phyloP scores from a whole-genome alignment of 2,797 vertebrate species.

The Helostoma temminkii region DNA sequence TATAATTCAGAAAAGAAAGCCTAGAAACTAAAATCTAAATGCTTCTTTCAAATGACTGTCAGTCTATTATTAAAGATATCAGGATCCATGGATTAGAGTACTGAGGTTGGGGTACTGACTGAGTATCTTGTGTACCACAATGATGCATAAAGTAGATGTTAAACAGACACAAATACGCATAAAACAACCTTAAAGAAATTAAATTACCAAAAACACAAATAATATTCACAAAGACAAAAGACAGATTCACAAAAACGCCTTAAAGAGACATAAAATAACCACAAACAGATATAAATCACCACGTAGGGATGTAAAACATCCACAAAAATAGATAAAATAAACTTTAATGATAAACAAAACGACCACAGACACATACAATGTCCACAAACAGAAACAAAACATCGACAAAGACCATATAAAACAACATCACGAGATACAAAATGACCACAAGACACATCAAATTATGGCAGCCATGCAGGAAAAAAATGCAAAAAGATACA shows the following conservation, averaged over 20 bases:
- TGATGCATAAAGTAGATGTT: neutral
- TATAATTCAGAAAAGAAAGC: too few relatives aligned
- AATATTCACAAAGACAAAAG: too few relatives aligned
- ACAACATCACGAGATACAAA: too few relatives aligned
- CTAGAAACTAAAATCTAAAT: slow-evolving; percentile 9
- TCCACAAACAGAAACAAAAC: neutral
- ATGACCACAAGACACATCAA: too few relatives aligned
- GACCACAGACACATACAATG: too few relatives aligned
- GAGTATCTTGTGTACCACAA: neutral
- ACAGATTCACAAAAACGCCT: fast-evolving
- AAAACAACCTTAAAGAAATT: too few relatives aligned
- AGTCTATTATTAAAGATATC: slow-evolving; percentile 30
- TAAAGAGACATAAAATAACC: too few relatives aligned
- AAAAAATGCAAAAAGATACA: neutral
- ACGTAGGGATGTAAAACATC: neutral
- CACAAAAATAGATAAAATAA: neutral
- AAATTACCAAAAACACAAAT: too few relatives aligned
- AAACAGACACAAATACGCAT: neutral
- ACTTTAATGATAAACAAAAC: too few relatives aligned
- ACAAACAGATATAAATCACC: too few relatives aligned
- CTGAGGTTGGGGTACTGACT: too few relatives aligned
- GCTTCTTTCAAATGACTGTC: slow-evolving; percentile 2
- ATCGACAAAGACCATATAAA: neutral
- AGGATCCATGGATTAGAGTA: slow-evolving; percentile 9
- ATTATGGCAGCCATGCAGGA: too few relatives aligned